Evolutionary conservation across 2,797 vertebrate genomes (phyloP).

Genomic region (Acrossocheilus wenchowensis): DNA sequence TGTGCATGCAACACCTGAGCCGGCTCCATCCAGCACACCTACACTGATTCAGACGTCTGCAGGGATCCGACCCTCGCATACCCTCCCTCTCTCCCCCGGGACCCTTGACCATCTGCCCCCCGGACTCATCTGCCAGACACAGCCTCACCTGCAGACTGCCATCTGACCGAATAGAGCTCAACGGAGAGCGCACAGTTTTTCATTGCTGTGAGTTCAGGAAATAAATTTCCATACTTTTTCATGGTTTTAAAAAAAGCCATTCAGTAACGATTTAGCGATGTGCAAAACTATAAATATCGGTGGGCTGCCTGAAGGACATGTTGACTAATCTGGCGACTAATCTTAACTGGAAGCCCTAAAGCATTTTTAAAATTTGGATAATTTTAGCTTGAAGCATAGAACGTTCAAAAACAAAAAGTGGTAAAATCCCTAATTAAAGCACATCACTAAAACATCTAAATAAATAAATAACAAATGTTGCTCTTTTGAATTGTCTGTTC

Average conservation of each 20-base stretch:
- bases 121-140: constrained; percentile 49
- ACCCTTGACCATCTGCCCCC: constrained; percentile 56
- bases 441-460: background rate
- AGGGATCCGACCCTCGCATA: constrained; percentile 21
- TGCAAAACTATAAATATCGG: background rate
- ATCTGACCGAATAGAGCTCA: constrained; percentile 10
- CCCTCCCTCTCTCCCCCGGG: constrained; percentile 16
- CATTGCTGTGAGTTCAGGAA: background rate
- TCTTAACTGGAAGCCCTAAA: background rate
- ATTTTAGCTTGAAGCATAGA: background rate
- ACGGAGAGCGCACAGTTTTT: background rate
- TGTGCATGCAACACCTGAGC: constrained; percentile 51
- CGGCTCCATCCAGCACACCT: constrained; percentile 21
- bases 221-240: background rate
- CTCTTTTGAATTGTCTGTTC: background rate
- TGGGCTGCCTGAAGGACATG: background rate
- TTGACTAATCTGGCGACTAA: background rate
- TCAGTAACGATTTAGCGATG: background rate
- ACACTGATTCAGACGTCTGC: constrained; percentile 28
- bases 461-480: background rate
- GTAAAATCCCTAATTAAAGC: background rate
- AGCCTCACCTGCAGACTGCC: constrained; percentile 31
- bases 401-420: background rate
- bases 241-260: background rate
- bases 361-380: background rate